Evolutionary conservation across 2,797 vertebrate species (phyloP).

Genomic region (Halcyon leucocephala): DNA sequence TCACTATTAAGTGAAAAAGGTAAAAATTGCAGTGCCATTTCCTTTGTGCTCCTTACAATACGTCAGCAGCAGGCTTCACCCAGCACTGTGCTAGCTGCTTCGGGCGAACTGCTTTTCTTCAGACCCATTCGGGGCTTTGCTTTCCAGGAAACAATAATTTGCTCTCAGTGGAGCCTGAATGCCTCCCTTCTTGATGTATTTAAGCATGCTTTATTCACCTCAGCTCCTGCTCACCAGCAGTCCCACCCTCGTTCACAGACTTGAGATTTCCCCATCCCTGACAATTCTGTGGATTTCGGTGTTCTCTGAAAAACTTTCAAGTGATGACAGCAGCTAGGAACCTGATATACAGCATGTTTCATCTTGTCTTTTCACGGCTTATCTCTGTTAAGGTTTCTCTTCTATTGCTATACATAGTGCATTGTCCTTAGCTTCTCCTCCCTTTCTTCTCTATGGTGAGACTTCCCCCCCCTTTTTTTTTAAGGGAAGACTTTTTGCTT

Average conservation of each 20-base stretch:
- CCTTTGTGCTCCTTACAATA: not conserved
- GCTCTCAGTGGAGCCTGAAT: not conserved
- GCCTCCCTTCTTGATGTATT: not conserved
- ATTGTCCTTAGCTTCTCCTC: not conserved
- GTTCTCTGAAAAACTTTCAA: constrained; percentile 7
- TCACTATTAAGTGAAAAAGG: not conserved
- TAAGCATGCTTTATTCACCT: not conserved
- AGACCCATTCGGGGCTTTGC: not conserved
- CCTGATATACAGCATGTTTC: not conserved
- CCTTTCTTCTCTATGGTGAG: not conserved
- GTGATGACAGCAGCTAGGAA: constrained; percentile 9
- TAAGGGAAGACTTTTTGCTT: not conserved
- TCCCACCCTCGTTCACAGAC: not conserved
- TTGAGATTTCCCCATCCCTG: not conserved
- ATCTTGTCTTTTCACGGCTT: constrained; percentile 2
- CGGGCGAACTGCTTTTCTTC: not conserved
- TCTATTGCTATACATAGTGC: not conserved
- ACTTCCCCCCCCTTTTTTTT: not conserved
- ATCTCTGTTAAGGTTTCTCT: not conserved
- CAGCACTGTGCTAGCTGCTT: not conserved
- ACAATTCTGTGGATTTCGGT: not conserved
- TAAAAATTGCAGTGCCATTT: not conserved
- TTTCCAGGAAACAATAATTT: not conserved
- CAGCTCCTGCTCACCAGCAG: not conserved
- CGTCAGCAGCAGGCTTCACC: not conserved